Evolutionary conservation across 2,797 vertebrate species (phyloP).

Genomic region (Crocidura indochinensis): DNA sequence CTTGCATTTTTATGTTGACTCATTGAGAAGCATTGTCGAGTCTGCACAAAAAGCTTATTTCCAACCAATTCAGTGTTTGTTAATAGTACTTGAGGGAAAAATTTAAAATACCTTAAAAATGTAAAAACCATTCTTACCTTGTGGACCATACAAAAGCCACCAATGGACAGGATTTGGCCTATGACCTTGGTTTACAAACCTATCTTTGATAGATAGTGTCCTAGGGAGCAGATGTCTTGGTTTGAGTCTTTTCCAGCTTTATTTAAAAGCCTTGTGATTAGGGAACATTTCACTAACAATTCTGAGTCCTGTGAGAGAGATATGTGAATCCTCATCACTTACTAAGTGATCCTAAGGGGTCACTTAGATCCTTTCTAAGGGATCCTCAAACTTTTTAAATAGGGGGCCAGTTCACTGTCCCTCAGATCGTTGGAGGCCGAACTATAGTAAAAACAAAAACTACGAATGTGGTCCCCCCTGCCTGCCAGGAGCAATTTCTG

Average conservation of each 20-base stretch:
- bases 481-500: too few relatives aligned
- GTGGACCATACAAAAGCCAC: neutral
- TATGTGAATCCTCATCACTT: too few relatives aligned
- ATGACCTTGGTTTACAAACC: neutral
- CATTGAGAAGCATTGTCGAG: neutral
- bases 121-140: neutral
- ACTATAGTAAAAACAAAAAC: too few relatives aligned
- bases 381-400: too few relatives aligned
- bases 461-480: too few relatives aligned
- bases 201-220: neutral
- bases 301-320: too few relatives aligned
- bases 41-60: neutral
- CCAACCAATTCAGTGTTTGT: neutral
- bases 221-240: too few relatives aligned
- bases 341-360: too few relatives aligned
- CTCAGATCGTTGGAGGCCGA: too few relatives aligned
- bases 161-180: neutral
- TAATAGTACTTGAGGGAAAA: neutral
- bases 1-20: neutral
- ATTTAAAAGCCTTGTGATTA: rapidly evolving
- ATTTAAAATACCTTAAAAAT: neutral
- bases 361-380: too few relatives aligned
- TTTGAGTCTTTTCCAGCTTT: neutral
- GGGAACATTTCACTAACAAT: too few relatives aligned
- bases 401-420: too few relatives aligned